Base-by-base conservation (phyloP, 2,888 invertebrate species). In the Sylvicola cinctus region DNA sequence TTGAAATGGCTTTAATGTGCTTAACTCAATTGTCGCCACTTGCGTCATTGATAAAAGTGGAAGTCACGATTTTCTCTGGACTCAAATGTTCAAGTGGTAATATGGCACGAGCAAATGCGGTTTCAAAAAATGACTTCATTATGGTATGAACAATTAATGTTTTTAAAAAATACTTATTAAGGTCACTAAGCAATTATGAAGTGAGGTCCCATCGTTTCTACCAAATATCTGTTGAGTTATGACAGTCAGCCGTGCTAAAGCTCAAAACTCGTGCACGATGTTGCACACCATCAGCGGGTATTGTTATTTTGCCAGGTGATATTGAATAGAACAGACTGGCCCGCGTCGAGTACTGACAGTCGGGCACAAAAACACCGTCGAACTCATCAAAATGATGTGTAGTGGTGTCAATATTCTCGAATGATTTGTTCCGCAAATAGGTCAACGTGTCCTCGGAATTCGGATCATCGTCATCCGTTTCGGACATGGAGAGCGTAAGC, bases 211-310 rank as follows among this genome's bases (percentile, higher is more conserved):
- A 40, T 59, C 11, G 59, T 44, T 58, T 29, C 60, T 63, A 79
- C 80, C 80, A 80, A 50, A 79, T 79, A 62, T 80, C 79, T 36
- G 78, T 78, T 40, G 68, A 69, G 44, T 63, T 65, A 43, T 73
- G 69, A 11, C 26, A 33, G n/a, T 33, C 27, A 6, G 12, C 11
- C 3, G 15, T 16, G 16, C 28, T 34, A 17, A 39, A 40, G 23
- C 39, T 39, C 41, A 77, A 61, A 40, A 74, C 69, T 49, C 70
- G 63, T 37, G 70, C 74, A 43, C 68, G 64, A 51, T 70, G 71
- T 52, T 66, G 62, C 39, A 61, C 62, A 41, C 66, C 60, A 54
- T 71, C 73, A 34, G 60, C 59, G 41, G 70, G 72, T 47, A 72
- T 61, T 40, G 68, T 70, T 36, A 72, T 68, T 52, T 69, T 70